Evolutionary conservation across 2,888 invertebrate genomes (phyloP).

Genomic region (Pomacea canaliculata): DNA sequence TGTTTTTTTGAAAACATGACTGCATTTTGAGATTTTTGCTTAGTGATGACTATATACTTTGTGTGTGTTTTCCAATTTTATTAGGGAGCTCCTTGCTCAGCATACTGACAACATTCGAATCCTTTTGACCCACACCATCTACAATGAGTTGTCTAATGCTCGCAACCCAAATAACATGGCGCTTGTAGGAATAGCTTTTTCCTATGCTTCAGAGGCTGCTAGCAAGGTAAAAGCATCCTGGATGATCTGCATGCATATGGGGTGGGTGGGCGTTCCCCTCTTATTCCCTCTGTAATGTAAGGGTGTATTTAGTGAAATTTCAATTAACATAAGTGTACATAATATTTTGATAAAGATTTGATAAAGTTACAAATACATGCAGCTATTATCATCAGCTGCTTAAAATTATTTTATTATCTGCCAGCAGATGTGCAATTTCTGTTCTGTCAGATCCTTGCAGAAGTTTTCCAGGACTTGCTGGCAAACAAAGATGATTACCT

Average conservation of each 20-base stretch:
- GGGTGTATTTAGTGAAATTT: too few relatives aligned
- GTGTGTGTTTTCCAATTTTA: conserved; percentile 27
- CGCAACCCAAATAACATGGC: conserved; percentile 96
- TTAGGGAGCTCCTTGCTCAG: conserved; percentile 87
- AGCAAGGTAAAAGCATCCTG: conserved; percentile 73
- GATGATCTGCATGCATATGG: not conserved
- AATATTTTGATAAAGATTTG: too few relatives aligned
- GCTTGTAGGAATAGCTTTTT: conserved; percentile 89
- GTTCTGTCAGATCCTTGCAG: conserved; percentile 66
- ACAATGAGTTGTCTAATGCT: conserved; percentile 90
- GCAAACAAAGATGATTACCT: conserved; percentile 86
- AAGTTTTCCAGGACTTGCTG: conserved; percentile 81
- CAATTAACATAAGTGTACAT: too few relatives aligned
- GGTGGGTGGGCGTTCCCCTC: not conserved
- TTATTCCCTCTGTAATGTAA: too few relatives aligned
- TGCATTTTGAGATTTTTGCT: too few relatives aligned
- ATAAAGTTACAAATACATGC: too few relatives aligned
- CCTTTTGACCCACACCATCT: conserved; percentile 90
- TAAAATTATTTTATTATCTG: too few relatives aligned
- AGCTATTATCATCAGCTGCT: too few relatives aligned
- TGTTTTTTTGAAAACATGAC: too few relatives aligned
- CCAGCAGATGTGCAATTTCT: too few relatives aligned
- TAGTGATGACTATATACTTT: too few relatives aligned
- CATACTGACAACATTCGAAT: conserved; percentile 87
- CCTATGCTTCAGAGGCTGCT: conserved; percentile 84